Evolutionary conservation across 2,888 invertebrate genomes (phyloP).

Genomic region (Mesorhabditis sp.): DNA sequence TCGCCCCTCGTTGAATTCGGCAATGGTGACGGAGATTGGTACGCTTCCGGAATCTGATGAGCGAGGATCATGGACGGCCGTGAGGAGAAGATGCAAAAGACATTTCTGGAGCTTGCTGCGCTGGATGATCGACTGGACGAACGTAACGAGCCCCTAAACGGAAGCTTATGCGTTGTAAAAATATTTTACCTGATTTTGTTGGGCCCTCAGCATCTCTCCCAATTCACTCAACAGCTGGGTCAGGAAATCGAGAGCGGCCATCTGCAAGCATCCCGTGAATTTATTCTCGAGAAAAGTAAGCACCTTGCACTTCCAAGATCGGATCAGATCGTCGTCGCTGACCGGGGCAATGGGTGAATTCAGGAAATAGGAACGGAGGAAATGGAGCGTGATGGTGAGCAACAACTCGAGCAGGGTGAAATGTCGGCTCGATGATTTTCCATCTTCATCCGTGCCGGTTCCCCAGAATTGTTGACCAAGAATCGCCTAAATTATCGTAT

Average conservation of each 20-base stretch:
- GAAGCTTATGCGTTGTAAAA: background rate
- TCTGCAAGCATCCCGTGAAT: slow-evolving; percentile 18
- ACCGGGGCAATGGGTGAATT: slow-evolving; percentile 66
- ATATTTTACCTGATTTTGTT: slow-evolving; percentile 25
- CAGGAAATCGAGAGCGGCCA: slow-evolving; percentile 53
- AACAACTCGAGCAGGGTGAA: slow-evolving; percentile 76
- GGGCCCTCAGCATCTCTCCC: slow-evolving; percentile 43
- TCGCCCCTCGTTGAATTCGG: slow-evolving; percentile 53
- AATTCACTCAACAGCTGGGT: slow-evolving; percentile 47
- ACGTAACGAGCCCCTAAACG: slow-evolving; percentile 67
- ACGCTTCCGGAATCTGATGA: slow-evolving; percentile 12
- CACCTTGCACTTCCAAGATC: slow-evolving; percentile 55
- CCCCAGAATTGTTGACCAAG: slow-evolving; percentile 66
- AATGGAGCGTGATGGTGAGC: slow-evolving; percentile 68
- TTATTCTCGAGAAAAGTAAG: background rate
- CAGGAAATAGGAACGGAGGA: slow-evolving; percentile 75
- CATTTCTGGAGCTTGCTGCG: slow-evolving; percentile 75
- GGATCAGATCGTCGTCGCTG: slow-evolving; percentile 43
- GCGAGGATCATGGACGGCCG: slow-evolving; percentile 63
- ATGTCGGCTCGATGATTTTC: slow-evolving; percentile 68
- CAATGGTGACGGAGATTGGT: slow-evolving; percentile 49
- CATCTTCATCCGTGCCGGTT: slow-evolving; percentile 61
- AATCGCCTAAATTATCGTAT: slow-evolving; percentile 66
- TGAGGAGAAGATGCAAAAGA: slow-evolving; percentile 75
- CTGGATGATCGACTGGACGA: slow-evolving; percentile 45